Conservation (phyloP, 1,140 invertebrate species). For the Drosophila parvula region DNA sequence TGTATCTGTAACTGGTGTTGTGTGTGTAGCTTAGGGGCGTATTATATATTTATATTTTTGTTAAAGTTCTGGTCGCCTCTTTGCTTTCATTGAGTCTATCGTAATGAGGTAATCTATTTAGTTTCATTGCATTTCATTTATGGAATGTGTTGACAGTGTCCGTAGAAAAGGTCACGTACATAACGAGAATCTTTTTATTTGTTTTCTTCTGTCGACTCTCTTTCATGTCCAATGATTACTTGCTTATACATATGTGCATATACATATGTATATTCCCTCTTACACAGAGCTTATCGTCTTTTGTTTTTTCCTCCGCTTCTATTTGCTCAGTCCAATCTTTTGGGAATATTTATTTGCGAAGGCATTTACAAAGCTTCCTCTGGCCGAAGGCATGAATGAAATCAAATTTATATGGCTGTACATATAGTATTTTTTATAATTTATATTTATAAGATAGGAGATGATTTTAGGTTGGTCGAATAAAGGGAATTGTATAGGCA, state of each 20-base stretch:
- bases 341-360: constrained; percentile 22
- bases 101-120: constrained; percentile 27
- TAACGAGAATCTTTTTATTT: constrained; percentile 23
- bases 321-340: constrained; percentile 22
- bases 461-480: not conserved
- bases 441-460: not conserved
- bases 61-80: constrained; percentile 2
- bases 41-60: constrained; percentile 18
- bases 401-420: not conserved
- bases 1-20: constrained; percentile 6
- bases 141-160: constrained; percentile 16
- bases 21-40: constrained; percentile 29
- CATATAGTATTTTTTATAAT: not conserved
- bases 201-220: constrained; percentile 34
- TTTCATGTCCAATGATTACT: constrained; percentile 20
- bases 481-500: not conserved
- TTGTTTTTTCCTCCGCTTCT: constrained; percentile 16
- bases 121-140: constrained; percentile 14
- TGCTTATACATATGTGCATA: too few species aligned
- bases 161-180: constrained; percentile 38
- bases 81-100: constrained; percentile 33
- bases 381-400: constrained; percentile 12
- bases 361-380: constrained; percentile 23
- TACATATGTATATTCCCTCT: constrained; percentile 6
- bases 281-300: constrained; percentile 22